Evolutionary conservation across 2,113 vertebrate species (phyloP), one percentile per base, ranked within the genome.

Genomic region (Tyto alba): DNA sequence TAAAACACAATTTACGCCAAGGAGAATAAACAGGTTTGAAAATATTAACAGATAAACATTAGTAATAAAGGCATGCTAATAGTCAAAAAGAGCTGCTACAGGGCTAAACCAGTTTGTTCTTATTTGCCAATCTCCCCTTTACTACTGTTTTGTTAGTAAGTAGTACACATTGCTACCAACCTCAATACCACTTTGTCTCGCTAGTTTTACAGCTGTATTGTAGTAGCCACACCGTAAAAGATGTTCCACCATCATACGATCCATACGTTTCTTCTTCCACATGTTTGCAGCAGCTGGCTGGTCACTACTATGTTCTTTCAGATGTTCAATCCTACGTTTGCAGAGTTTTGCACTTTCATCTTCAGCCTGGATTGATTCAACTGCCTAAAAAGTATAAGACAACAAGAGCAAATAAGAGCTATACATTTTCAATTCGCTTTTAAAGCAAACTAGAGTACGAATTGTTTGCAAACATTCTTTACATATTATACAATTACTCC

Each of bases 241-340:
- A 62, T 99, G 99, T 53, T 99, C 99, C 97, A 99, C 99, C 99
- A 99, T 99, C 99, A 99, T 99, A 36, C 99, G 99, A 94, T 99
- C 99, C 99, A 99, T 99, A 68, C 99, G 99, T 30, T 99, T 99
- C 97, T 99, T 99, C 98, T 99, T 99, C 99, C 99, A 99, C 97
- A 99, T 97, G 93, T 99, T 99, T 56, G 99, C 99, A 0, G 99
- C 99, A 4, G 99, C 99, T 0, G 98, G 98, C 95, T 99, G 99
- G 98, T 99, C 99, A 13, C 99, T 99, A 97, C 99, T 99, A 92
- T 99, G 99, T 79, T 99, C 99, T 90, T 99, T 99, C 89, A 99
- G 97, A 69, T 99, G 99, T 30, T 99, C 99, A 11, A 99, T 99
- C 93, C 99, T 98, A 27, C 99, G 99, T 89, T 99, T 99, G 83